Conservation (phyloP, 1,140 invertebrate genomes). For the Hycleus cichorii region DNA sequence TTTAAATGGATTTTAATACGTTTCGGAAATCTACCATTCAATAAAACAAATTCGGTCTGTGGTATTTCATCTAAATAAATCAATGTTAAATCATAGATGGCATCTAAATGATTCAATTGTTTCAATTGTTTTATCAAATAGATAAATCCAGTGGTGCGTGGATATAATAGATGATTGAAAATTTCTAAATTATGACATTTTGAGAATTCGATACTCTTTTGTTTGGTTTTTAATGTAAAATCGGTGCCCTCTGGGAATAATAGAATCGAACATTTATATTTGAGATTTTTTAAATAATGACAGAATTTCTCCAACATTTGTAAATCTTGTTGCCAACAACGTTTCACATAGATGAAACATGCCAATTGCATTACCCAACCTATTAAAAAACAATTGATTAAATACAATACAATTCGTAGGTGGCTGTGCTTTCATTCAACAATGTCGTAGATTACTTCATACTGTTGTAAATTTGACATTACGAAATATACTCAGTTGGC, state of each 20-base stretch:
- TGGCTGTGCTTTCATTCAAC: too few relatives aligned
- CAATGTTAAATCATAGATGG: conserved; percentile 74
- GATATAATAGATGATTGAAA: conserved; percentile 74
- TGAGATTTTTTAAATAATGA: conserved; percentile 63
- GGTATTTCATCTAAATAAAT: conserved; percentile 63
- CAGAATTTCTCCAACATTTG: conserved; percentile 57
- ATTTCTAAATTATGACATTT: conserved; percentile 54
- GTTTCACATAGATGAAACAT: conserved; percentile 74
- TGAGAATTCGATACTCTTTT: conserved; percentile 65
- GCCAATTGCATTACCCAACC: conserved; percentile 87
- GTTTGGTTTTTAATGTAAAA: conserved; percentile 62
- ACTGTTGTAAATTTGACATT: too few relatives aligned
- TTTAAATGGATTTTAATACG: conserved; percentile 67
- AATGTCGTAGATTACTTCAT: too few relatives aligned
- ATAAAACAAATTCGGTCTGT: conserved; percentile 57
- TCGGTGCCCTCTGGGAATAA: conserved; percentile 89
- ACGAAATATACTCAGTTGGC: too few relatives aligned
- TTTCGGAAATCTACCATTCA: conserved; percentile 61
- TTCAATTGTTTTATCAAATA: conserved; percentile 61
- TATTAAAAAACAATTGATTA: conserved; percentile 32
- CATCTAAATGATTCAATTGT: conserved; percentile 54
- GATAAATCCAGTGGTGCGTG: conserved; percentile 77
- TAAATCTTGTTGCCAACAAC: conserved; percentile 73
- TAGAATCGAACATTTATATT: conserved; percentile 59
- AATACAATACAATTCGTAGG: neutral